Conservation (phyloP, 2,797 vertebrate genomes). For the Pteronotus mesoamericanus region DNA sequence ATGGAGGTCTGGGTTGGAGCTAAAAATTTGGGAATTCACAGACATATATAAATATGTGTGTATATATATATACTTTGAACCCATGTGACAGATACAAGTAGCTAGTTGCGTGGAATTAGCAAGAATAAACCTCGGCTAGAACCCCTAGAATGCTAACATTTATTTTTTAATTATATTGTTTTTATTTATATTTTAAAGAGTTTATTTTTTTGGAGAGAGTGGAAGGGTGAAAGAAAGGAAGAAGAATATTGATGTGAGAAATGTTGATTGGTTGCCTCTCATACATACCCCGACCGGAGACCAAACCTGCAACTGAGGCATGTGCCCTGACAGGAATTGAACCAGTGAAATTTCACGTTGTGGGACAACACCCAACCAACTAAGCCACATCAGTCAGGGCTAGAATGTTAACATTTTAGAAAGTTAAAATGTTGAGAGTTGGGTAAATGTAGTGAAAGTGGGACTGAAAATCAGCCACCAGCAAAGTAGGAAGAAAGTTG, state of each 20-base stretch:
- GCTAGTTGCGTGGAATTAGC: background rate
- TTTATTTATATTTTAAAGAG: no score
- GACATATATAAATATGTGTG: background rate
- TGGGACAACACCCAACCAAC: no score
- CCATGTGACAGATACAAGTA: background rate
- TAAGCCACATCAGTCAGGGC: background rate
- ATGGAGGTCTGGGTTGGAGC: background rate
- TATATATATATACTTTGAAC: background rate
- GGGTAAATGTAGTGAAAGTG: background rate
- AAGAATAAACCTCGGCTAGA: background rate
- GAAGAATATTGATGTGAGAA: background rate
- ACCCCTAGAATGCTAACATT: background rate
- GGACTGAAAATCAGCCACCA: background rate
- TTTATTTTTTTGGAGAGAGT: background rate
- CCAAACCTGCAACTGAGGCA: background rate
- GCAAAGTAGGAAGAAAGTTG: background rate
- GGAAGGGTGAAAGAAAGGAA: background rate
- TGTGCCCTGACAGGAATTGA: background rate
- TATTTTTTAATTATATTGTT: background rate
- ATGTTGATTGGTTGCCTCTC: background rate
- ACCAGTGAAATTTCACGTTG: background rate
- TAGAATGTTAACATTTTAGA: conserved; percentile 1
- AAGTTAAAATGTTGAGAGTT: background rate
- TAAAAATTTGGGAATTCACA: background rate
- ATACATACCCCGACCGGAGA: background rate